These are phyloP conservation scores for Ceramica pisi DNA, from an alignment of 2,888 invertebrate species.

Conservation along the genomic window DNA sequence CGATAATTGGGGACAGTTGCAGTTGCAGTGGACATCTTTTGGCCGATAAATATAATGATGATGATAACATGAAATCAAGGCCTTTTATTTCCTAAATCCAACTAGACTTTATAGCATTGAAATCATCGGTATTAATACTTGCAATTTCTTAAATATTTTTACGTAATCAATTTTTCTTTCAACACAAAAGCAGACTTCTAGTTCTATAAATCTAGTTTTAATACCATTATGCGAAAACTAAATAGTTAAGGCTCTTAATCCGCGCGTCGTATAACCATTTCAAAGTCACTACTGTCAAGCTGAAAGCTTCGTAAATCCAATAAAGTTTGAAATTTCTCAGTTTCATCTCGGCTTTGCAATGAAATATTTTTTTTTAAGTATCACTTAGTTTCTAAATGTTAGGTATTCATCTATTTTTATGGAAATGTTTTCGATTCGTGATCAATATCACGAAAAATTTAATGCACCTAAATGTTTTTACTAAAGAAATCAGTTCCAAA, in stretches of 20 bases:
- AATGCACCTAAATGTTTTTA: too few relatives aligned
- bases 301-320: slow-evolving; percentile 30
- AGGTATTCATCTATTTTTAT: too few relatives aligned
- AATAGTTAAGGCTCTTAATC: slow-evolving; percentile 38
- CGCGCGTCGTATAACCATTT: slow-evolving; percentile 35
- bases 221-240: slow-evolving; percentile 8
- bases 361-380: not conserved
- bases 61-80: too few relatives aligned
- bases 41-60: too few relatives aligned
- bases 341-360: slow-evolving; percentile 8
- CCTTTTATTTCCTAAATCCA: not conserved
- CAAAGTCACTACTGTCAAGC: slow-evolving; percentile 46
- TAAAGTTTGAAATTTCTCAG: slow-evolving; percentile 36
- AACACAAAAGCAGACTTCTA: not conserved
- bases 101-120: not conserved
- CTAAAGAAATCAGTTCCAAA: too few relatives aligned
- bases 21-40: too few relatives aligned
- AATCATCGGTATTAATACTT: not conserved
- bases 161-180: not conserved
- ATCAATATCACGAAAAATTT: too few relatives aligned
- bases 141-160: not conserved
- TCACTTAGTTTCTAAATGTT: not conserved
- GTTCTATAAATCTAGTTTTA: not conserved
- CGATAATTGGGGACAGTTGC: too few relatives aligned
- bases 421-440: too few relatives aligned